Percentiles rank a stretch among this genome's conserved stretches.
Evolutionary conservation across 1,140 invertebrate species (phyloP).

Genomic region (Pachypeltis micranthus): DNA sequence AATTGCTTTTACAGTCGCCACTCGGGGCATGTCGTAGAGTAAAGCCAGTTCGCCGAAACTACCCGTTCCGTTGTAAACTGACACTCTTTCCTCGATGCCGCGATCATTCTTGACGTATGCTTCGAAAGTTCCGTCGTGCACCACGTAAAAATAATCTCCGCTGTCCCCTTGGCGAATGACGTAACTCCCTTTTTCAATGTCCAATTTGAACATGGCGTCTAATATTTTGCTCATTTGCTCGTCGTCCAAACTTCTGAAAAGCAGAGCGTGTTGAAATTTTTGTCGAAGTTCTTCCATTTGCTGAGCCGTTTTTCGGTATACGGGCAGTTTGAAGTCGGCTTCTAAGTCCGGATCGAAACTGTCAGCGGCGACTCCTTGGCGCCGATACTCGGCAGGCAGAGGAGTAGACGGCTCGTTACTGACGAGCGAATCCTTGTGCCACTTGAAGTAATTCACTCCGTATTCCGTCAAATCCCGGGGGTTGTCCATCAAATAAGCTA

Average conservation of each 20-base stretch:
- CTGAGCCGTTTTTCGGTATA: neutral
- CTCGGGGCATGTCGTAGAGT: constrained; percentile 94
- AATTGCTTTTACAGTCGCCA: constrained; percentile 73
- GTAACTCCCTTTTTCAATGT: neutral
- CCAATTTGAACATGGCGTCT: constrained; percentile 9
- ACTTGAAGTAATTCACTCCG: neutral
- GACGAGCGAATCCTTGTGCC: no score
- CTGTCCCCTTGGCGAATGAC: constrained; percentile 13
- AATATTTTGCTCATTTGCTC: neutral
- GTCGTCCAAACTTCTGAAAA: constrained; percentile 7
- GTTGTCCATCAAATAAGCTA: neutral
- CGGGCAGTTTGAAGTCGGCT: neutral
- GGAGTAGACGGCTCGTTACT: no score
- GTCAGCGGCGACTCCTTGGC: neutral
- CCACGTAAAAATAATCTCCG: constrained; percentile 15
- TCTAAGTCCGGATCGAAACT: neutral
- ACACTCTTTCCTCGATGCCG: constrained; percentile 80
- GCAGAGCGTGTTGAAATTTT: neutral
- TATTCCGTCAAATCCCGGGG: neutral
- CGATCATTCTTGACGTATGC: neutral
- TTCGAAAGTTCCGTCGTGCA: constrained; percentile 2
- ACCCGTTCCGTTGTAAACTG: constrained; percentile 67
- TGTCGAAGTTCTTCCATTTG: neutral
- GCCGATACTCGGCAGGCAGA: no score
- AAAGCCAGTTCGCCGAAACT: constrained; percentile 93